phyloP scores from a whole-genome alignment of 2,888 invertebrate species.

The Notodonta ziczac region DNA sequence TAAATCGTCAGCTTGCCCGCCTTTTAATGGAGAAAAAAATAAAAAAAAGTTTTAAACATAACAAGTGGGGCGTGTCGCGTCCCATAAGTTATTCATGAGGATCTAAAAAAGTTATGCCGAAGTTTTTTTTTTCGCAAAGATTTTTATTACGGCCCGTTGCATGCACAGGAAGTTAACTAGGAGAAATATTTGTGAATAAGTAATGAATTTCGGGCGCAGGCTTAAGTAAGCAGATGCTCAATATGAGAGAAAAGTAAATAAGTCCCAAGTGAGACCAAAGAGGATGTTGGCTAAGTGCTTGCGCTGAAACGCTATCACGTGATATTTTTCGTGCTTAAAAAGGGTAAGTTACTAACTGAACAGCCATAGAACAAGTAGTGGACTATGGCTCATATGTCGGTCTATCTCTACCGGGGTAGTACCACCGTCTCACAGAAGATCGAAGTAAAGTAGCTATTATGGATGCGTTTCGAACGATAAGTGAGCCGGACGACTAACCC shows the following conservation, averaged over 20 bases:
- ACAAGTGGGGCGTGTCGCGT: slow-evolving; percentile 73
- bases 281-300: background rate
- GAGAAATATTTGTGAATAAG: slow-evolving; percentile 27
- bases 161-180: slow-evolving; percentile 34
- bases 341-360: too few species aligned
- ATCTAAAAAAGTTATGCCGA: slow-evolving; percentile 57
- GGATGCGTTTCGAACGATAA: too few species aligned
- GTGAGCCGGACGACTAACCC: too few species aligned
- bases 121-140: slow-evolving; percentile 46
- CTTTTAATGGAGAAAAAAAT: slow-evolving; percentile 77
- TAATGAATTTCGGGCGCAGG: slow-evolving; percentile 2
- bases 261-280: background rate
- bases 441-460: too few species aligned
- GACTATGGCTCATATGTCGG: too few species aligned
- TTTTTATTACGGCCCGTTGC: slow-evolving; percentile 65
- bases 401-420: too few species aligned
- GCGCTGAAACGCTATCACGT: background rate
- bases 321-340: background rate
- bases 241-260: background rate
- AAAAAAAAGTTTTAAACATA: slow-evolving; percentile 77
- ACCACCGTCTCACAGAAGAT: too few species aligned
- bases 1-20: slow-evolving; percentile 70
- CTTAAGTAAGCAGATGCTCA: slow-evolving; percentile 7
- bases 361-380: too few species aligned
- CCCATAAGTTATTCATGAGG: slow-evolving; percentile 76